These are phyloP conservation scores for Baronia brevicornis DNA, from an alignment of 2,888 invertebrate genomes.

Conservation along the genomic window DNA sequence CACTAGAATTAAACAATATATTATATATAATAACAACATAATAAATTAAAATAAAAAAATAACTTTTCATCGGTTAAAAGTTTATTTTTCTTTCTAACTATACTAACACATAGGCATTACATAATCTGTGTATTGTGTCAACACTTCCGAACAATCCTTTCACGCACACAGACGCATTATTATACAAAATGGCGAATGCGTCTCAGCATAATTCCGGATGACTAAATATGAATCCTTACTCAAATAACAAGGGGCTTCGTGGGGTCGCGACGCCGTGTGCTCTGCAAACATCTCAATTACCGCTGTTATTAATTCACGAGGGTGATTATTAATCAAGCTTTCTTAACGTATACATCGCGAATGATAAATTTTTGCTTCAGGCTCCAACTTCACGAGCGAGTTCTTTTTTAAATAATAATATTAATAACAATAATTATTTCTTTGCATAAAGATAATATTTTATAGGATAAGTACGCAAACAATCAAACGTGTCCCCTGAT, in stretches of 20 bases:
- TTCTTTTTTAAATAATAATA: too few species aligned
- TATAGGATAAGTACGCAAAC: too few species aligned
- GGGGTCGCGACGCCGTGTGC: slow-evolving; percentile 41
- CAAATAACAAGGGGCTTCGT: slow-evolving; percentile 47
- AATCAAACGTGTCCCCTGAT: too few species aligned
- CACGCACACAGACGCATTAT: slow-evolving; percentile 16
- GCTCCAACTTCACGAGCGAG: too few species aligned
- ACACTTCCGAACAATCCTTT: slow-evolving; percentile 15
- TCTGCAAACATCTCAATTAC: slow-evolving; percentile 72
- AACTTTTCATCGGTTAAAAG: too few species aligned
- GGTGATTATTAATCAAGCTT: slow-evolving; percentile 40
- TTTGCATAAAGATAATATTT: too few species aligned
- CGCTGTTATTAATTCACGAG: slow-evolving; percentile 62
- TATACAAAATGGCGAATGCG: slow-evolving; percentile 25
- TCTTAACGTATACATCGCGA: slow-evolving; percentile 29
- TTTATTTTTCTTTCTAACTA: slow-evolving; percentile 12
- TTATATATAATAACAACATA: too few species aligned
- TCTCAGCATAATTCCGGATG: slow-evolving; percentile 62
- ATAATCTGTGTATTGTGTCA: slow-evolving; percentile 11
- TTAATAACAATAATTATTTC: too few species aligned
- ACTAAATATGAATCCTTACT: slow-evolving; percentile 59
- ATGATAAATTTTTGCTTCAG: slow-evolving; percentile 47
- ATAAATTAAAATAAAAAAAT: too few species aligned
- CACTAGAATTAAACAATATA: too few species aligned
- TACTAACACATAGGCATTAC: slow-evolving; percentile 13